A percentile compares a stretch with the other conserved stretches of the same genome.
phyloP scores from a whole-genome alignment of 1,140 invertebrate genomes.

The Penaeus indicus region DNA sequence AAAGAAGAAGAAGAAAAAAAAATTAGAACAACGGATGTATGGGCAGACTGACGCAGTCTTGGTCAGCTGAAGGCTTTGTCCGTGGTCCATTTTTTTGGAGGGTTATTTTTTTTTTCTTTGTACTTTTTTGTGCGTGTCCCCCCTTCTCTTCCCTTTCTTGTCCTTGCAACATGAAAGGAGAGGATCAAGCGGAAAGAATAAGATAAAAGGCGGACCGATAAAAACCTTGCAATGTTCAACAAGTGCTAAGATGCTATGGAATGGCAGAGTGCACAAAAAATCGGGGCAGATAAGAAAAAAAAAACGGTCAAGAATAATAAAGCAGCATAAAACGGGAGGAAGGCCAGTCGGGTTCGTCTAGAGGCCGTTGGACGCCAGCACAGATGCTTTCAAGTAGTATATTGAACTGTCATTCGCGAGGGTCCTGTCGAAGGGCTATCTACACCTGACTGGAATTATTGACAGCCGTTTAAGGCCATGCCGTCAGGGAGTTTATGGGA shows the following conservation, averaged over 20 bases:
- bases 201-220: constrained; percentile 27
- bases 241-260: constrained; percentile 42
- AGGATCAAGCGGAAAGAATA: constrained; percentile 54
- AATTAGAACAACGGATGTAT: constrained; percentile 45
- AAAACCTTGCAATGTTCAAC: constrained; percentile 49
- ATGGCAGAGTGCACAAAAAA: background rate
- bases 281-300: constrained; percentile 12
- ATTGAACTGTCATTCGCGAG: too few relatives aligned
- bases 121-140: background rate
- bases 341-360: too few relatives aligned
- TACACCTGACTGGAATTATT: too few relatives aligned
- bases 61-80: constrained; percentile 34
- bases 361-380: too few relatives aligned
- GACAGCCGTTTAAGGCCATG: too few relatives aligned
- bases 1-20: constrained; percentile 14
- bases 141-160: constrained; percentile 37
- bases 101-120: constrained; percentile 5
- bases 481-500: too few relatives aligned
- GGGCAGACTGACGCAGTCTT: constrained; percentile 37
- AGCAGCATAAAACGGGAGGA: constrained; percentile 31
- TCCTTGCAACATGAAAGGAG: constrained; percentile 51
- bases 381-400: too few relatives aligned
- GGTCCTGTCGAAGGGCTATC: too few relatives aligned
- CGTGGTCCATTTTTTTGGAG: background rate
- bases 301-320: constrained; percentile 52